Conservation (phyloP, 37 sponge, comb jelly and placozoan genomes). For the Theonella swinhoei region DNA sequence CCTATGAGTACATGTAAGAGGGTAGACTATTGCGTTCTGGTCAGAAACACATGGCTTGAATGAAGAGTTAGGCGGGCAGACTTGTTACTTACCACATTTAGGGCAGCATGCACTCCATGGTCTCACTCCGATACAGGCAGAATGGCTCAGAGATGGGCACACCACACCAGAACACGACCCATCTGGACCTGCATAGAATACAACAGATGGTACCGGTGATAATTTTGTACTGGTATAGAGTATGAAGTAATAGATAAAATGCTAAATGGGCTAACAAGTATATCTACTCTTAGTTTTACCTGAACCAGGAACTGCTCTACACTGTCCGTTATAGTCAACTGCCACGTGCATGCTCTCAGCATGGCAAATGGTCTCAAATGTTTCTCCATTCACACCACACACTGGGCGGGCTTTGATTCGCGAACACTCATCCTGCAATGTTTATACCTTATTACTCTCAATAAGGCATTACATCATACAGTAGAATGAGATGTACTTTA, state of each 20-base stretch:
- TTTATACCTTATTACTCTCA: background rate
- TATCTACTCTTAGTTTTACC: conserved; percentile 2
- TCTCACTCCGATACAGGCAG: conserved; percentile 20
- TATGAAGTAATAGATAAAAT: background rate
- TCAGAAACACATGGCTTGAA: too few species aligned
- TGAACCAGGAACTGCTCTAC: conserved; percentile 26
- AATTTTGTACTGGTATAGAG: too few species aligned
- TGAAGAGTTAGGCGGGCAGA: too few species aligned
- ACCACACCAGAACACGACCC: conserved; percentile 26
- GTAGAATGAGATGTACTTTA: too few species aligned
- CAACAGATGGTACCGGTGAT: background rate
- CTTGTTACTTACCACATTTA: conserved; percentile 65
- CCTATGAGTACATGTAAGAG: conserved; percentile 17
- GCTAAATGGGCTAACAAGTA: background rate
- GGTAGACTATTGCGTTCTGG: too few species aligned
- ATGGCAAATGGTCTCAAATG: conserved; percentile 56
- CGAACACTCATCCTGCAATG: conserved; percentile 32
- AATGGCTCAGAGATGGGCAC: conserved; percentile 41
- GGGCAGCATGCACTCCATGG: conserved; percentile 68
- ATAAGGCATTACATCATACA: background rate
- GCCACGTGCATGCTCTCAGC: conserved; percentile 29
- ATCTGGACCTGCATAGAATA: background rate
- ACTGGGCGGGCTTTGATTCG: conserved; percentile 1
- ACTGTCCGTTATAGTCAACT: conserved; percentile 54
- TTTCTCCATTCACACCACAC: conserved; percentile 73